These are phyloP conservation scores for Caenorhabditis tropicalis DNA, from an alignment of 1,140 invertebrate genomes.

Conservation along the genomic window DNA sequence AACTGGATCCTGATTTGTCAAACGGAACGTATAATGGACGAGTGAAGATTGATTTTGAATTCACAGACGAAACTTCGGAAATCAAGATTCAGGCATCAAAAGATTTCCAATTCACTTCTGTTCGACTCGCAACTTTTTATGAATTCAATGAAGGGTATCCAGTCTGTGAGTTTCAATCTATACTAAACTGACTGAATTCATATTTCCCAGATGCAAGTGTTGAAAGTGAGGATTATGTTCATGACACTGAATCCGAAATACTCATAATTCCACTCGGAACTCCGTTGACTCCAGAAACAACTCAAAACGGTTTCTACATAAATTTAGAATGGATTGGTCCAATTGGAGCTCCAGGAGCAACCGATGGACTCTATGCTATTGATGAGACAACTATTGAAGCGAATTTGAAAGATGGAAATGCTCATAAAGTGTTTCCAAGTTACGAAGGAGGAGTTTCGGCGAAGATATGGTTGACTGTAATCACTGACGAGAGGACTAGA, in stretches of 20 bases:
- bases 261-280: background rate
- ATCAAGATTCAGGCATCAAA: background rate
- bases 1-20: background rate
- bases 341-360: background rate
- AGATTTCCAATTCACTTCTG: slow-evolving; percentile 21
- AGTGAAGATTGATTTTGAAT: slow-evolving; percentile 26
- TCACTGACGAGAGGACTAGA: background rate
- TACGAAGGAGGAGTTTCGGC: slow-evolving; percentile 8
- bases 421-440: background rate
- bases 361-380: background rate
- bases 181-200: background rate
- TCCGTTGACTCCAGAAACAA: background rate
- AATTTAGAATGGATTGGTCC: background rate
- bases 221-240: background rate
- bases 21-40: background rate
- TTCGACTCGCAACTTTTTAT: background rate
- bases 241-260: background rate
- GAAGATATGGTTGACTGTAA: background rate
- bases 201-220: background rate
- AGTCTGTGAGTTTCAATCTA: background rate
- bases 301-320: background rate
- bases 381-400: background rate
- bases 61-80: background rate
- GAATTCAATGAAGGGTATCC: slow-evolving; percentile 15
- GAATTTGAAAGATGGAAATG: background rate